phyloP scores from a whole-genome alignment of 2,888 invertebrate genomes.

The Noctua comes region DNA sequence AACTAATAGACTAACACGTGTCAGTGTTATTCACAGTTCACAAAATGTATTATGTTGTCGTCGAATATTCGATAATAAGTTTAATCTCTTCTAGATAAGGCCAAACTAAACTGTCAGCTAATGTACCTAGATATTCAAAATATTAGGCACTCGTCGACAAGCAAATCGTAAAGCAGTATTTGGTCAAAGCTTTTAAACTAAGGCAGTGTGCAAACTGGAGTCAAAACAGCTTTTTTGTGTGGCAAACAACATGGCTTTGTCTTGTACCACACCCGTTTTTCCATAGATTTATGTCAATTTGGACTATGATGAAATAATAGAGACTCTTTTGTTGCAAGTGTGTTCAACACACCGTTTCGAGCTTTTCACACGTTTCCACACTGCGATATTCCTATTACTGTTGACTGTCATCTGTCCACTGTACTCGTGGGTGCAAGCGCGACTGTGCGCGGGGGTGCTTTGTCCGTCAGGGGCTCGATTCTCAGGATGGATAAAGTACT shows the following conservation, averaged over 20 bases:
- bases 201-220: slow-evolving; percentile 12
- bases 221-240: not conserved
- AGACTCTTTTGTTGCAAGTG: not conserved
- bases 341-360: not conserved
- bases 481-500: not conserved
- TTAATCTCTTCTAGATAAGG: slow-evolving; percentile 3
- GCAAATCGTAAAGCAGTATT: not conserved
- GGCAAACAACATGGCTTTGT: not conserved
- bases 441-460: too few relatives aligned
- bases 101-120: slow-evolving; percentile 3
- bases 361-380: too few relatives aligned
- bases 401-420: not conserved
- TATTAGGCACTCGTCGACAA: slow-evolving; percentile 11
- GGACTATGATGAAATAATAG: not conserved
- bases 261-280: not conserved
- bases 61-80: slow-evolving; percentile 2
- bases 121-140: slow-evolving; percentile 10
- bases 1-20: slow-evolving; percentile 2
- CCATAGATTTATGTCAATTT: not conserved
- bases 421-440: not conserved
- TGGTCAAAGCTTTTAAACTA: slow-evolving; percentile 9
- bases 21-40: not conserved
- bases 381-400: not conserved
- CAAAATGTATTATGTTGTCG: not conserved
- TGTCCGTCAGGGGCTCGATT: too few relatives aligned